Percentiles rank a stretch among this genome's conserved stretches.
Evolutionary conservation across 2,113 vertebrate genomes (phyloP).

Genomic region (Cacatua alba): DNA sequence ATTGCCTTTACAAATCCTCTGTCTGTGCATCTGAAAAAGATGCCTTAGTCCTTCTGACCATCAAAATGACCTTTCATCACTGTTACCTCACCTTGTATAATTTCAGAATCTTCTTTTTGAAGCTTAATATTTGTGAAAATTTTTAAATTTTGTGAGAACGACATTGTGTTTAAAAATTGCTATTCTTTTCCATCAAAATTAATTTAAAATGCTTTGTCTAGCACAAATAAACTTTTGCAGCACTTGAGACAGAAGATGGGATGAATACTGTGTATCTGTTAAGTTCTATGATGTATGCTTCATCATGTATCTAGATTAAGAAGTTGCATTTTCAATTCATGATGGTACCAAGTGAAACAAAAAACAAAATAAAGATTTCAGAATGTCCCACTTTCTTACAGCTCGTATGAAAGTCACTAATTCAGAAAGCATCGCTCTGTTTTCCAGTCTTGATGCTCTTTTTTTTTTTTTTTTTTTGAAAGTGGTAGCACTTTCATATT

Average conservation of each 20-base stretch:
- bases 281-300: not conserved
- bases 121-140: not conserved
- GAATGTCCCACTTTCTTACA: not conserved
- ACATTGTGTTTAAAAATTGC: not conserved
- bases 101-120: not conserved
- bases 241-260: not conserved
- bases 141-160: not conserved
- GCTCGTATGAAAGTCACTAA: not conserved
- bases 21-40: not conserved
- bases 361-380: not conserved
- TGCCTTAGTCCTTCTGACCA: not conserved
- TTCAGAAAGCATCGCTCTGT: not conserved
- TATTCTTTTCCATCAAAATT: not conserved
- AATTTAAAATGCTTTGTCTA: not conserved
- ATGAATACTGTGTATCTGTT: not conserved
- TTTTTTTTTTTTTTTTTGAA: not conserved
- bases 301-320: not conserved
- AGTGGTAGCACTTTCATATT: not conserved
- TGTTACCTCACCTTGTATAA: not conserved
- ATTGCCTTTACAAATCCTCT: not conserved
- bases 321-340: not conserved
- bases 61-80: not conserved
- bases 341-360: not conserved
- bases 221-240: not conserved
- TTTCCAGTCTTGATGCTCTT: not conserved